Base-by-base conservation (phyloP, 2,113 vertebrate species). In the Parotia lawesii region DNA sequence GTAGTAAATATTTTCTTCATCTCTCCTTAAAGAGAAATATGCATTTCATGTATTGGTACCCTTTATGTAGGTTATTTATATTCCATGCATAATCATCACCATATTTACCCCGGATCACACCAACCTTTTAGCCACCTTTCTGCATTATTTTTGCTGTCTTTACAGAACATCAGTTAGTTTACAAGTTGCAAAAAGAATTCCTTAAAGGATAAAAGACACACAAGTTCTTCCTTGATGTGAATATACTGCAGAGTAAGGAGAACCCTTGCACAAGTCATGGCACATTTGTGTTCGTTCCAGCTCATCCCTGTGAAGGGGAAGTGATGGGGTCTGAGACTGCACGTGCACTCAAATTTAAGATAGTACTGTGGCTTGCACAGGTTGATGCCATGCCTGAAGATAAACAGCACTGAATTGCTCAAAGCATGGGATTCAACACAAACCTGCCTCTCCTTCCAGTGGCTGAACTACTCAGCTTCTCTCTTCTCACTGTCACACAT, bases 1-100 rank as follows among this genome's bases (percentile, higher is more conserved):
- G 76, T 90, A 94, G 75, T 95, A 97, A 97, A 97, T 96, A 96
- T 89, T 96, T 97, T 90, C 94, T 94, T 97, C 93, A 91, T 97
- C 96, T 96, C 95, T 96, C 82, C 97, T 96, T 96, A 97, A 97
- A 97, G 93, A 89, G 72, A 96, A 94, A 95, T 87, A 94, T 79
- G 42, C 45, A 89, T 84, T 91, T 88, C 82, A 92, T 86, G 38
- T 88, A 88, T 77, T 85, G 66, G 56, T 90, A 74, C 29, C 37
- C 82, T 88, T 90, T 84, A 62, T 54, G 19, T 37, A 78, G 17
- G 71, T 85, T 95, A 93, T 86, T 95, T 93, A 84, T 96, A 78
- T 81, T 67, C 20, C 25, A 27, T 65, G 33, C 70, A 79, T 96
- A 95, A 94, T 80, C 74, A 70, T 79, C 83, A 71, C 78, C 93